Base-by-base conservation (phyloP, 2,888 invertebrate species). In the Drosophila demipolita region DNA sequence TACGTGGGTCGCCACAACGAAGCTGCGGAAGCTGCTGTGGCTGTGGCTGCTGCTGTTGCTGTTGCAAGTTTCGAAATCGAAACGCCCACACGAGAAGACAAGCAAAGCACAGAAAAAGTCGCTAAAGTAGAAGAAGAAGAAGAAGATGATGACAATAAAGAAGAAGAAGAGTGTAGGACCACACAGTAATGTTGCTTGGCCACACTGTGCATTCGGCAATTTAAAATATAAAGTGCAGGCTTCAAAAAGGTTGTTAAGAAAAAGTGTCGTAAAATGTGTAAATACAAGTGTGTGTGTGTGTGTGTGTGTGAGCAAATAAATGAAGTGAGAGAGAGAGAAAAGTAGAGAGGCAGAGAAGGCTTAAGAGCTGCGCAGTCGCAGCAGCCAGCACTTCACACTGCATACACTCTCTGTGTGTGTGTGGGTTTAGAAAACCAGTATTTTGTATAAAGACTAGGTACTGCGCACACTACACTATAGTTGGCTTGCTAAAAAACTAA, bases 371-470 rank as follows among this genome's bases (percentile, higher is more conserved):
- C 84, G 82, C 84, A 90, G 71, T 72, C 81, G 83, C 87, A 78
- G 81, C 75, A 71, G 63, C 66, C 64, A 52, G 45, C 49, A 32
- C 35, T 50, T 55, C 57, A 36, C 33, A 52, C 68, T 54, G 73
- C 80, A 80, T 29, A 29, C 29, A 6, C 29, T 29, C 29, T 29
- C 7, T 49, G 11, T 67, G 74, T 80, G 64, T 66, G 67, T 72
- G 75, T 77, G 68, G 77, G 78, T 78, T 89, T 82, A 77, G 81
- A 87, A 87, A 87, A 90, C 87, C 87, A 90, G 87, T 90, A 87
- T 90, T 87, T 84, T 67, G 36, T 78, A 42, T 66, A 66, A 49
- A 66, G 52, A 62, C 66, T 48, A 57, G 23, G 62, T 66, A 58
- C 64, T 57, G 59, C 53, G 59, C 62, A 73, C 66, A 68, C 61